Base-by-base conservation (phyloP, 1,140 invertebrate species). In the Dinoponera quadriceps region DNA sequence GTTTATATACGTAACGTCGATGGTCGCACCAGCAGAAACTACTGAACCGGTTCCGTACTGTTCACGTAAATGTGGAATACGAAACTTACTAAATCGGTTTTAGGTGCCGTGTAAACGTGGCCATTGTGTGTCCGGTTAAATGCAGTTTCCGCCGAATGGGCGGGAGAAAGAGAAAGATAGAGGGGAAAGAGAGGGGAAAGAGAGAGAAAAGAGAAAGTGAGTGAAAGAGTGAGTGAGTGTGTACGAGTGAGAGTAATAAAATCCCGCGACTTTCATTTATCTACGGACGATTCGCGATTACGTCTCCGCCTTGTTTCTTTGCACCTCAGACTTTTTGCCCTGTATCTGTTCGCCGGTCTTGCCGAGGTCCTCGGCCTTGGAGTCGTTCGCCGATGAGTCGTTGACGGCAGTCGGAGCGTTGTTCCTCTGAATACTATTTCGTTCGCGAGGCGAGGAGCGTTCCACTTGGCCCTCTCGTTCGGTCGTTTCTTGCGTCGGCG, bases 251-350 rank as follows among this genome's bases (percentile, higher is more conserved):
- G n/a, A n/a, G n/a, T n/a, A n/a, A n/a, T 33, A 75, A 27, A n/a
- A 29, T 59, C 22, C 2, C 16, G 27, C 25, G 16, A 77, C 14
- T 55, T 33, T 13, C 29, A 78, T 48, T 14, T 69, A 80, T 48
- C n/a, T 69, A 80, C 44, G 27, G 29, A 74, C 13, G 20, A 62
- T 14, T 57, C 57, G 29, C 60, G 54, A 72, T 93, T 94, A 94
- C 84, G 92, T 92, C 57, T 94, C 93, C 16, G 86, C 85, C 83
- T 93, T 93, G 69, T 85, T 92, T 54, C 86, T 91, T 68, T 92
- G 91, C 20, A 83, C 82, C 33, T 94, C 93, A 9, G 86, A 86
- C 55, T 91, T 93, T 55, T 92, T 93, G 18, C 73, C 86, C 85
- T 91, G 91, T 82, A 90, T 85, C 81, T 92, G 90, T n/a, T 92